Evolutionary conservation across 2,113 vertebrate species (phyloP).

Genomic region (Corydoras sp.): DNA sequence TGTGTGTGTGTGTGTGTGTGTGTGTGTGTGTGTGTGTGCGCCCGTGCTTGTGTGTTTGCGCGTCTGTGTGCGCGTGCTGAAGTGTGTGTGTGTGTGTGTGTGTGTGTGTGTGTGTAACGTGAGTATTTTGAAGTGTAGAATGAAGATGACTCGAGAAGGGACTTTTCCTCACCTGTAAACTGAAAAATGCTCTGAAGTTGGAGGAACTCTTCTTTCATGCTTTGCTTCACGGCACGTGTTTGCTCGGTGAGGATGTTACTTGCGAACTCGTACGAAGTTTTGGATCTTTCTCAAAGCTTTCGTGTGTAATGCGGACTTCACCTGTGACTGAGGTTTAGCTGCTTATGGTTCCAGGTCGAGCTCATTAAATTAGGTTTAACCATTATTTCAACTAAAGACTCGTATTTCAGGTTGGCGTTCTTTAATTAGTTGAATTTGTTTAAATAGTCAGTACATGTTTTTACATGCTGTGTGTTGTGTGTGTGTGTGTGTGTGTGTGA

Average conservation of each 20-base stretch:
- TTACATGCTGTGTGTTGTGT: neutral
- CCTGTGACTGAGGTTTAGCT: too few species aligned
- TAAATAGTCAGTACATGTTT: neutral
- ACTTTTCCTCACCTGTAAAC: slow-evolving; percentile 28
- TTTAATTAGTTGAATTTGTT: neutral
- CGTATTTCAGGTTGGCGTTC: neutral
- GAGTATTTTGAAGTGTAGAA: neutral
- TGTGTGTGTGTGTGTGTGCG: slow-evolving; percentile 20
- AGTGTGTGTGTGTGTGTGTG: neutral
- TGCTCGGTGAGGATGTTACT: too few species aligned
- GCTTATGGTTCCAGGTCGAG: too few species aligned
- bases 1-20: slow-evolving; percentile 47
- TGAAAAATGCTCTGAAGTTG: neutral
- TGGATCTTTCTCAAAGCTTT: too few species aligned
- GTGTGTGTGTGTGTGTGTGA: too few species aligned
- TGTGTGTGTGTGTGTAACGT: neutral
- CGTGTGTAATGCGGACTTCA: too few species aligned
- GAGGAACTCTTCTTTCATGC: neutral
- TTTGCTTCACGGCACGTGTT: neutral
- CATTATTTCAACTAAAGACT: too few species aligned
- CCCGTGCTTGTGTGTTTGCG: slow-evolving; percentile 10
- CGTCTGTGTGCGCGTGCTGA: neutral
- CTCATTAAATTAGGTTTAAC: too few species aligned
- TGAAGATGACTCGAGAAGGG: neutral
- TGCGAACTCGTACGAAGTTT: too few species aligned